Base-by-base conservation (phyloP, 2,888 invertebrate genomes). In the Rhopalosiphum nymphaeae region DNA sequence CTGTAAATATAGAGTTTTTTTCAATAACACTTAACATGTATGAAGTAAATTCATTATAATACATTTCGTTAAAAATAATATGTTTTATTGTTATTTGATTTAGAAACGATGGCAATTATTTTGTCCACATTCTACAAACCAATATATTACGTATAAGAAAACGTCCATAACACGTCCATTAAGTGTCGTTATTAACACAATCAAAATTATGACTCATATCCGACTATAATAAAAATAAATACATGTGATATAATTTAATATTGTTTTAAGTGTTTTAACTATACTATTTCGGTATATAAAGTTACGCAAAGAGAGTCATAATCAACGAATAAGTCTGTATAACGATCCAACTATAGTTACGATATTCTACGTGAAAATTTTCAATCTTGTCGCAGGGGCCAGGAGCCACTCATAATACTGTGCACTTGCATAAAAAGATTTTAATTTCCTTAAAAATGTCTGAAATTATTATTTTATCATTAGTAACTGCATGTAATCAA, bases 161-260 rank as follows among this genome's bases (percentile, higher is more conserved):
- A 53, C 36, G 87, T 36, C 53, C 16, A 44, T 26, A 85, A 44
- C 26, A 1, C 46, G 85, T 26, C 61, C 61, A 67, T 67, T 36
- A n/a, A 67, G 29, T n/a, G n/a, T 49, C n/a, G 16, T 29, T 88
- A 88, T 88, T 88, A 88, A 53, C 87, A 53, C 49, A 88, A 88
- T 88, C 53, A 88, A 36, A 88, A 36, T 53, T 88, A 88, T 36
- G 87, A 85, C 84, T 85, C 42, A 85, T 36, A 67, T 36, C 67
- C n/a, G 36, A 67, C 7, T 67, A 67, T 36, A 67, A 67, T 67
- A n/a, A 67, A 36, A 67, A 36, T 25, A 42, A 9, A 85, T 85
- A 84, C 42, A 85, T 42, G n/a, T 10, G 42, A 25, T 25, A 53
- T 11, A 88, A 88, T 88, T 88, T 25, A 88, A 53, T 53, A 88